phyloP scores from a whole-genome alignment of 2,113 vertebrate species.

The Podocnemis expansa region DNA sequence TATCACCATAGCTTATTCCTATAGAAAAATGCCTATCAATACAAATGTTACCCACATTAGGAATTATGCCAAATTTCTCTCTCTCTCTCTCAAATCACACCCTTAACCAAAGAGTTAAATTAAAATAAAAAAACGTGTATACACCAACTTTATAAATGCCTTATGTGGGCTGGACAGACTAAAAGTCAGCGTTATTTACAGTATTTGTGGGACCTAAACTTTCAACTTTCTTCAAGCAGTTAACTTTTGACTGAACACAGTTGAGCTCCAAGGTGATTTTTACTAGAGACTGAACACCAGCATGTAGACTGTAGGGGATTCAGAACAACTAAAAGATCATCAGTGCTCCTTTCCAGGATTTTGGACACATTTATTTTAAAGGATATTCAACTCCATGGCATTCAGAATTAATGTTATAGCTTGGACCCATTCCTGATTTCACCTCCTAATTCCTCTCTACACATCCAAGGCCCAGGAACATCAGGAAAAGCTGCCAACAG shows the following conservation, averaged over 20 bases:
- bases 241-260: background rate
- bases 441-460: background rate
- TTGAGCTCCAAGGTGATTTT: background rate
- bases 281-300: background rate
- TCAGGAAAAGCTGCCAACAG: background rate
- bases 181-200: background rate
- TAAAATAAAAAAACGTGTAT: background rate
- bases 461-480: conserved; percentile 29
- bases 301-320: background rate
- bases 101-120: background rate
- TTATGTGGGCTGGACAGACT: background rate
- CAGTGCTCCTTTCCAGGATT: background rate
- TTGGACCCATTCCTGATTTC: background rate
- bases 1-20: too few relatives aligned
- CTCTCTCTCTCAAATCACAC: background rate
- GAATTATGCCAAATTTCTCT: background rate
- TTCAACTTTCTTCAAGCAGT: background rate
- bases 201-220: rapidly evolving
- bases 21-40: background rate
- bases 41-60: background rate
- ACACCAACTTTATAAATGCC: background rate
- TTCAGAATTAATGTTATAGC: conserved; percentile 8
- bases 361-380: background rate
- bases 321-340: background rate
- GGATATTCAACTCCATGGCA: background rate